Base-by-base conservation (phyloP, 2,888 invertebrate species). In the Drosophila longiperda region DNA sequence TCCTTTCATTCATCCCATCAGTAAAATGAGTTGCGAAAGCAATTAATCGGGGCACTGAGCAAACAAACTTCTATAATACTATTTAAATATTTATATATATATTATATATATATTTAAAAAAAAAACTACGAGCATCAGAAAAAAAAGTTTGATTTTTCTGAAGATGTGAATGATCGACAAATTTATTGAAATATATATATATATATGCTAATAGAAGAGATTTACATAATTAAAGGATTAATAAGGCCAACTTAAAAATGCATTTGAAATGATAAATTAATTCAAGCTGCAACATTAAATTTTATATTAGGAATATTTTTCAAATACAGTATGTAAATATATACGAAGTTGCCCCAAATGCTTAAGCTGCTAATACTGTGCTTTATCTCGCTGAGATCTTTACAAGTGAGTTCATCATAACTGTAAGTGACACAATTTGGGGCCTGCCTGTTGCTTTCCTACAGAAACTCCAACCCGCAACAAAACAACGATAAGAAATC, bases 381-480 rank as follows among this genome's bases (percentile, higher is more conserved):
- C n/a, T 9, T 12, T 60, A 34, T 53, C 29, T 23, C 1, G 34
- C 17, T 17, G 29, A 48, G 29, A 32, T 36, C 11, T 15, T 36
- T 57, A 55, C 33, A 40, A 36, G 11, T 11, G 34, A 36, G 65
- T 61, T 75, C 33, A 68, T 77, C 66, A 75, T 75, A 70, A 74
- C 52, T 63, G 66, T 40, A 66, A 74, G 49, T 66, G 65, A 49
- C 45, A 65, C 60, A 71, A 50, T 42, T 69, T 32, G 57, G 45
- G 48, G 58, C n/a, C 34, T 2, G 64, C 78, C 69, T 78, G 77
- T 78, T 78, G 77, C 77, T 69, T 53, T 20, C n/a, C 38, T 42
- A 8, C 23, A 8, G 15, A 23, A 15, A 32, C 33, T 33, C 70
- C 52, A 52, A 34, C 26, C 61, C 66, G 26, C 73, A 63, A 62